Base-by-base conservation (phyloP, 2,797 vertebrate species). In the Sebastes ruberrimus region DNA sequence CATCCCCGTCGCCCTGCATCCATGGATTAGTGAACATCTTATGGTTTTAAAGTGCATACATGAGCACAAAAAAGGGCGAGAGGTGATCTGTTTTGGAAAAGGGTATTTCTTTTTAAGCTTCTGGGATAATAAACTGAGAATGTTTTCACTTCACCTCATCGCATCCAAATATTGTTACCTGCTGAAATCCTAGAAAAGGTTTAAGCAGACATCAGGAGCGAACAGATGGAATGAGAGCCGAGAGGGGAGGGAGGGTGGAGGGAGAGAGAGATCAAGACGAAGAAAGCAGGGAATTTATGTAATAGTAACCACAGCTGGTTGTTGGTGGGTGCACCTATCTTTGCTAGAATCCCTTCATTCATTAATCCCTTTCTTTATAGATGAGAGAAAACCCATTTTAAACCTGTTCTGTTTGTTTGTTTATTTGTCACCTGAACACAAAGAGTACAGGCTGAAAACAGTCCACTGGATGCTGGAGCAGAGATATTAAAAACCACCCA, bases 211-310 rank as follows among this genome's bases (percentile, higher is more conserved):
- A 83, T 87, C 73, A 35, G 79, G 72, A 69, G 55, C 23, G 78
- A 76, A 76, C 80, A 92, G 90, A 93, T 90, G 88, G 80, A 66
- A 85, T 78, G 80, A 82, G 78, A 66, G 74, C 18, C 16, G 59
- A 38, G n/a, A n/a, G n/a, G n/a, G n/a, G 63, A 5, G 35, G 64
- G 59, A 35, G 66, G n/a, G 46, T 5, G 63, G 28, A 49, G 68
- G 59, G 42, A 66, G 63, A 61, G 72, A 63, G 42, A 79, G 52
- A 78, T 72, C 59, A 32, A 82, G 78, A 82, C 16, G 27, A 69
- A 66, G 61, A 82, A 76, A 76, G 32, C 35, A 7, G 38, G 28
- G 68, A 68, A 60, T 76, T 84, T 78, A 82, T 64, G 57, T 70
- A 76, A 87, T 70, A 78, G 78, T 18, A 76, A 70, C 64, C 38